phyloP scores from a whole-genome alignment of 2,888 invertebrate genomes.

The Quadroppia sp. region DNA sequence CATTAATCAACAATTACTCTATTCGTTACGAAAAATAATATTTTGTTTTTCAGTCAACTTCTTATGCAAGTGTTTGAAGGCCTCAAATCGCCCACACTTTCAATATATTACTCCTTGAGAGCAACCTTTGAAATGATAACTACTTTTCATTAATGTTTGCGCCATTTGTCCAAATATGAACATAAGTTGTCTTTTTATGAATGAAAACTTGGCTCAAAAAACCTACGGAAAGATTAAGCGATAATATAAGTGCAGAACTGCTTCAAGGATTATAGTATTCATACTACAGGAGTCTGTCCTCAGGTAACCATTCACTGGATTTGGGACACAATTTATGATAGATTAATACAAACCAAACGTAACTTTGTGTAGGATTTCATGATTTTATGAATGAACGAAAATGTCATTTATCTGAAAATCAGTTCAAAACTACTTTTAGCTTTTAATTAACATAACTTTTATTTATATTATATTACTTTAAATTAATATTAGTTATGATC shows the following conservation, averaged over 20 bases:
- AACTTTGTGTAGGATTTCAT: slow-evolving; percentile 21
- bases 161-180: slow-evolving; percentile 30
- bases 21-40: neutral
- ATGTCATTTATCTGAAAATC: slow-evolving; percentile 12
- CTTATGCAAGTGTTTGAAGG: slow-evolving; percentile 26
- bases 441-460: slow-evolving; percentile 10
- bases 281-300: slow-evolving; percentile 12
- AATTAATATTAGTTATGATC: neutral
- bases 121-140: slow-evolving; percentile 22
- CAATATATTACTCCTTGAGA: neutral
- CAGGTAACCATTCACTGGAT: slow-evolving; percentile 26
- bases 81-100: slow-evolving; percentile 5
- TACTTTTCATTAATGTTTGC: slow-evolving; percentile 3
- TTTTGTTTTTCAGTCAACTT: slow-evolving; percentile 8
- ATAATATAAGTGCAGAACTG: slow-evolving; percentile 8
- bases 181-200: slow-evolving; percentile 30
- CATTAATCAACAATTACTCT: neutral
- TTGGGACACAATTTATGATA: neutral
- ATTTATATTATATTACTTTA: neutral
- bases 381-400: slow-evolving; percentile 23
- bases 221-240: neutral
- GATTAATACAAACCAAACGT: neutral
- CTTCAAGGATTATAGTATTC: slow-evolving; percentile 36
- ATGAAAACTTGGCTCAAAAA: slow-evolving; percentile 5
- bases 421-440: slow-evolving; percentile 27